Base-by-base conservation (phyloP, 2,797 vertebrate genomes). In the Falco biarmicus region DNA sequence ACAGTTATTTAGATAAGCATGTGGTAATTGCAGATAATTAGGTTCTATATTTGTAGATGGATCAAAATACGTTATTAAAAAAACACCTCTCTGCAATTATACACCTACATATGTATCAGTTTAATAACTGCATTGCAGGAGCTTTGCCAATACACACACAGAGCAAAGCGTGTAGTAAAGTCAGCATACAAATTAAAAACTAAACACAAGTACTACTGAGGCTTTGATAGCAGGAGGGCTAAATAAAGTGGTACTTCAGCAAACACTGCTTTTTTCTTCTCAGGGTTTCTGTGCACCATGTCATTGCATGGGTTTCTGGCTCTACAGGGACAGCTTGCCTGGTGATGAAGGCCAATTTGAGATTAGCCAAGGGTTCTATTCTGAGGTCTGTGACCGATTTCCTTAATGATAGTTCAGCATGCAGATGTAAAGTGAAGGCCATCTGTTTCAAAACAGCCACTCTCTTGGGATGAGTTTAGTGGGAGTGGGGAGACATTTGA, bases 11-110 rank as follows among this genome's bases (percentile, higher is more conserved):
- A 57, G 60, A 85, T 71, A 92, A 95, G 87, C 88, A 32, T 64
- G 86, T 11, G 4, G 68, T 95, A 93, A 88, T 87, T 96, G 61
- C 24, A 69, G 91, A 43, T 95, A 93, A 95, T 96, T 91, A 41
- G 0, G 6, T 84, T 89, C 53, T 70, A 17, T 90, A 95, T 93
- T 96, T 95, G 93, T 73, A 90, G 95, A 92, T 65, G 79, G 84
- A 95, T 87, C 66, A 65, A 96, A 95, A 82, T 89, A 82, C 24
- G 20, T 75, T 83, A 92, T 70, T 90, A 56, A 91, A 89, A 89
- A 20, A 66, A 51, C 21, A 18, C 69, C 70, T 74, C 37, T 63
- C 51, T 61, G 74, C 70, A 87, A 93, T 96, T 64, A 89, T 14
- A 84, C 86, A 92, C 89, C 92, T 95, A 88, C 69, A 66, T 29